phyloP scores from a whole-genome alignment of 2,113 vertebrate species.

The Aleadryas rufinucha region DNA sequence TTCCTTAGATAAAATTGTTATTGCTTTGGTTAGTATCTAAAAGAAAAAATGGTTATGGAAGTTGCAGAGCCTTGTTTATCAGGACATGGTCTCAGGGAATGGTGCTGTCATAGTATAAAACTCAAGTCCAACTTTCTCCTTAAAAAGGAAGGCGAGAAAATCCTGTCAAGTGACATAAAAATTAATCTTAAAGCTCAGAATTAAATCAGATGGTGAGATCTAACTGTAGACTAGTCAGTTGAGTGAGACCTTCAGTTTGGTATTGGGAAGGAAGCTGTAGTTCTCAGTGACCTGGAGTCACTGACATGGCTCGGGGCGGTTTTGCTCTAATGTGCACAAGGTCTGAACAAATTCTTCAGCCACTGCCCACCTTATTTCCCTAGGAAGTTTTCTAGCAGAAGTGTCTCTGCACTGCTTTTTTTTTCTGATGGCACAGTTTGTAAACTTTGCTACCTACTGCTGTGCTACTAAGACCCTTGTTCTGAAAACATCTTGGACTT shows the following conservation, averaged over 20 bases:
- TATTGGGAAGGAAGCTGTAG: background rate
- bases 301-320: accelerated
- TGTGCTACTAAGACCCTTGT: background rate
- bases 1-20: background rate
- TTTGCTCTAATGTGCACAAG: background rate
- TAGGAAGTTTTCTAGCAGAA: background rate
- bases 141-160: background rate
- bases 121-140: background rate
- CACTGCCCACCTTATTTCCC: background rate
- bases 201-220: background rate
- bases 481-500: background rate
- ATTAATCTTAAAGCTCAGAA: background rate
- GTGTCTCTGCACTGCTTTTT: background rate
- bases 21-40: background rate
- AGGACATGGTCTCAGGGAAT: background rate
- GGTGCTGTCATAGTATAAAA: background rate
- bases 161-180: background rate
- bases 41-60: background rate
- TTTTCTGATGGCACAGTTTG: background rate
- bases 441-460: background rate
- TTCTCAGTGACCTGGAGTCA: background rate
- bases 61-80: background rate
- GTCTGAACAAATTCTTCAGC: background rate
- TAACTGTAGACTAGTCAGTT: background rate
- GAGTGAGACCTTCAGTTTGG: background rate